Conservation (phyloP, 2,888 invertebrate species). For the Hemistola chrysoprasaria region DNA sequence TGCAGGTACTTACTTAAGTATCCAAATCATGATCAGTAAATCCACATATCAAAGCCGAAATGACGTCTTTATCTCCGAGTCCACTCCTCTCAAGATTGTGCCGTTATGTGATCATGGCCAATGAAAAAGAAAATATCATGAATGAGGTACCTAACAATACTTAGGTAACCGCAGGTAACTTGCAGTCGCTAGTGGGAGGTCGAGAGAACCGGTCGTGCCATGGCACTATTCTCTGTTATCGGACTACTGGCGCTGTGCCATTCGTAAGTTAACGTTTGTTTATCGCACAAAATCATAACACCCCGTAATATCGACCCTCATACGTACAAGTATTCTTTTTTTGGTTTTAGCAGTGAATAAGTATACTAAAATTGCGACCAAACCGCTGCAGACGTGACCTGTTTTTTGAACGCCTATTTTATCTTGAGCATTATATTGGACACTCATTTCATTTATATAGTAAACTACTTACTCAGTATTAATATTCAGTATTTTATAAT, state of each 20-base stretch:
- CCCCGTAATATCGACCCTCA: constrained; percentile 2
- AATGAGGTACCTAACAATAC: too few species aligned
- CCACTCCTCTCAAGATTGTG: constrained; percentile 47
- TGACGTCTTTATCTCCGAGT: constrained; percentile 43
- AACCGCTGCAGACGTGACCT: too few species aligned
- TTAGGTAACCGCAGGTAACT: constrained; percentile 15
- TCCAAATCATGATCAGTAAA: constrained; percentile 24
- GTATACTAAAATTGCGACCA: too few species aligned
- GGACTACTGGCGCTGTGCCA: constrained; percentile 59
- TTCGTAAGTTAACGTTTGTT: constrained; percentile 56
- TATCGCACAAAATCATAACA: constrained; percentile 33
- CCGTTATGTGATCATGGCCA: constrained; percentile 23
- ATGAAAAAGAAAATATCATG: constrained; percentile 19
- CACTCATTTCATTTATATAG: too few species aligned
- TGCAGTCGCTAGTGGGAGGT: constrained; percentile 46
- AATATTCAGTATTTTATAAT: too few species aligned
- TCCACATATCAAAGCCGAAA: constrained; percentile 34
- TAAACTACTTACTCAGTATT: too few species aligned
- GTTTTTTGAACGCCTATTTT: too few species aligned
- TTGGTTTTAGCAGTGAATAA: too few species aligned
- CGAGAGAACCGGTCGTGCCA: constrained; percentile 48
- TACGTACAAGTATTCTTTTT: too few species aligned
- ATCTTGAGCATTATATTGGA: too few species aligned
- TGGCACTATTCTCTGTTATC: constrained; percentile 50
- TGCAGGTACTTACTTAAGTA: constrained; percentile 2